phyloP scores from a whole-genome alignment of 2,113 vertebrate genomes.

The Tychaedon coryphoeus region DNA sequence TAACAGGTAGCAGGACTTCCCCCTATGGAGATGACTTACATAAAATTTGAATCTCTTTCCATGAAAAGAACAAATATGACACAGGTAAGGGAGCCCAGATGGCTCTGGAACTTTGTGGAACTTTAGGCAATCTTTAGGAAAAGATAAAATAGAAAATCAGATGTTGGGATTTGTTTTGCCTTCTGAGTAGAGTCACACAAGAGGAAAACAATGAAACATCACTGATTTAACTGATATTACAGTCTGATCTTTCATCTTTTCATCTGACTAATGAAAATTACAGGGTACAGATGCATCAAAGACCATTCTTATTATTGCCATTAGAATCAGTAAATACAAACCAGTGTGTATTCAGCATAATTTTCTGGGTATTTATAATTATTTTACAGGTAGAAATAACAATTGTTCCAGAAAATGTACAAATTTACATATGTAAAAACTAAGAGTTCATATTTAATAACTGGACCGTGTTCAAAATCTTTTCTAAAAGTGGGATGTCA shows the following conservation, averaged over 20 bases:
- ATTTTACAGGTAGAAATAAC: background rate
- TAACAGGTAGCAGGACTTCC: constrained; percentile 58
- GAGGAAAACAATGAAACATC: background rate
- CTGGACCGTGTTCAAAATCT: background rate
- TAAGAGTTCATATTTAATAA: background rate
- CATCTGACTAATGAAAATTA: constrained; percentile 16
- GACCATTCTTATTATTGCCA: background rate
- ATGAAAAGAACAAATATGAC: constrained; percentile 35
- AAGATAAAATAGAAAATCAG: background rate
- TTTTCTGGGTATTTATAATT: background rate
- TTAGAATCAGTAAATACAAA: background rate
- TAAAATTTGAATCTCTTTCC: constrained; percentile 51
- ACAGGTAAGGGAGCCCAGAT: constrained; percentile 8
- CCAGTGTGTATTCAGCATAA: background rate
- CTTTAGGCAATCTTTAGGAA: constrained; percentile 14
- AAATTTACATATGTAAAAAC: background rate
- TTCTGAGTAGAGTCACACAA: background rate
- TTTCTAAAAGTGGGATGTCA: background rate
- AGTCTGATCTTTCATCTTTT: background rate
- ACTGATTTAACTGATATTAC: background rate
- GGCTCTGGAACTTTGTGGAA: constrained; percentile 25
- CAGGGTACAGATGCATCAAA: background rate
- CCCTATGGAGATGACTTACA: constrained; percentile 23
- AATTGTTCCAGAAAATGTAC: background rate
- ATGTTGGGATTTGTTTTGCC: background rate